phyloP scores from a whole-genome alignment of 2,888 invertebrate species.

The Octonoba sinensis region DNA sequence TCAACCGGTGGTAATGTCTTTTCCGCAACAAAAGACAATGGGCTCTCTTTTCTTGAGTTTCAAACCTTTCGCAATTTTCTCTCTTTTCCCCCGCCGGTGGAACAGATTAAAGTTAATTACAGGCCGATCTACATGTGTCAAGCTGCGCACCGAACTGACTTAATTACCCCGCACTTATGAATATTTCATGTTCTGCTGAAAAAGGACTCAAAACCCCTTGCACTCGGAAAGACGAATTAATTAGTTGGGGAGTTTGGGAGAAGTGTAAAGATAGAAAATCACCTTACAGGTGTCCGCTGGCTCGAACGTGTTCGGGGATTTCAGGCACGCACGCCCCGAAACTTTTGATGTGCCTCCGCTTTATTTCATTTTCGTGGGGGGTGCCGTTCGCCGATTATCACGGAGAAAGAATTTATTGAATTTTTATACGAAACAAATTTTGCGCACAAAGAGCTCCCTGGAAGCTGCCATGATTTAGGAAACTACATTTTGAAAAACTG shows the following conservation, averaged over 20 bases:
- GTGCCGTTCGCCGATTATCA: neutral
- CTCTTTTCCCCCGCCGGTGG: conserved; percentile 29
- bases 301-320: conserved; percentile 1
- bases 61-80: conserved; percentile 41
- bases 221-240: conserved; percentile 41
- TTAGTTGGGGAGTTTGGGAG: conserved; percentile 57
- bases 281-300: conserved; percentile 59
- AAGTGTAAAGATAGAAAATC: conserved; percentile 40
- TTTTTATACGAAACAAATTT: conserved; percentile 28
- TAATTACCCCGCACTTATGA: conserved; percentile 63
- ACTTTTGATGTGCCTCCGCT: conserved; percentile 14
- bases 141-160: conserved; percentile 48
- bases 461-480: neutral
- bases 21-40: conserved; percentile 59
- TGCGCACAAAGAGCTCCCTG: neutral
- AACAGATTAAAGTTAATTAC: conserved; percentile 65
- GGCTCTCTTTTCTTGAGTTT: conserved; percentile 43
- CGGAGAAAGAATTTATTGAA: conserved; percentile 46
- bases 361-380: conserved; percentile 1
- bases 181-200: conserved; percentile 62
- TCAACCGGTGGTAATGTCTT: conserved; percentile 62
- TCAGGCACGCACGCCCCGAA: conserved; percentile 5
- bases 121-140: conserved; percentile 62
- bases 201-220: conserved; percentile 19
- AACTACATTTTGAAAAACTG: conserved; percentile 1